A percentile compares a stretch with the other conserved stretches of the same genome.
phyloP scores from a whole-genome alignment of 2,113 vertebrate genomes.

The Greenwoodochromis staneri region DNA sequence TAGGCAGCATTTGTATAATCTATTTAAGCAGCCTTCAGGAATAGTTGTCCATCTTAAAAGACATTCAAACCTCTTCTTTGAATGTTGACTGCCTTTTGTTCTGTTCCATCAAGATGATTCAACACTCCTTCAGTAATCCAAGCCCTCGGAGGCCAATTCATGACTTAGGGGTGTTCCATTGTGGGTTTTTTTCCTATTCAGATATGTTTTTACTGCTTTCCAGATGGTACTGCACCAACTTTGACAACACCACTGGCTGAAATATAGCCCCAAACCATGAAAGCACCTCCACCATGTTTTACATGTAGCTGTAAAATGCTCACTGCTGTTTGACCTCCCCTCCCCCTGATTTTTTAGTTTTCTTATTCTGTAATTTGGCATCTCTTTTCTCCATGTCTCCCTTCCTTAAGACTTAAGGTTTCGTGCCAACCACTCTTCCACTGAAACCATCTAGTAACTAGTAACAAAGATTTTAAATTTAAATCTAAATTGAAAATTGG shows the following conservation, averaged over 20 bases:
- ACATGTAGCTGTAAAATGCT: neutral
- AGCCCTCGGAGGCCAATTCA: neutral
- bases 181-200: accelerated
- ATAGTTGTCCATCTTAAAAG: neutral
- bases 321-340: neutral
- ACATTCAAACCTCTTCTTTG: neutral
- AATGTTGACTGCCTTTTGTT: neutral
- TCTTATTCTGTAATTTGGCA: neutral
- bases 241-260: neutral
- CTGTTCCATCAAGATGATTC: neutral
- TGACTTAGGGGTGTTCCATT: neutral
- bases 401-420: neutral
- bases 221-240: neutral
- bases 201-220: neutral
- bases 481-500: neutral
- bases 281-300: neutral
- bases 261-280: neutral
- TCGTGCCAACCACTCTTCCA: neutral
- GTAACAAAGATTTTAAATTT: neutral
- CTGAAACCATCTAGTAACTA: neutral
- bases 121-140: neutral
- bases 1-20: neutral
- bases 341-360: neutral
- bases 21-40: neutral
- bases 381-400: neutral